Evolutionary conservation across 2,797 vertebrate species (phyloP), one percentile per base, ranked within the genome.

Genomic region (Triplophysa yarkandensis): DNA sequence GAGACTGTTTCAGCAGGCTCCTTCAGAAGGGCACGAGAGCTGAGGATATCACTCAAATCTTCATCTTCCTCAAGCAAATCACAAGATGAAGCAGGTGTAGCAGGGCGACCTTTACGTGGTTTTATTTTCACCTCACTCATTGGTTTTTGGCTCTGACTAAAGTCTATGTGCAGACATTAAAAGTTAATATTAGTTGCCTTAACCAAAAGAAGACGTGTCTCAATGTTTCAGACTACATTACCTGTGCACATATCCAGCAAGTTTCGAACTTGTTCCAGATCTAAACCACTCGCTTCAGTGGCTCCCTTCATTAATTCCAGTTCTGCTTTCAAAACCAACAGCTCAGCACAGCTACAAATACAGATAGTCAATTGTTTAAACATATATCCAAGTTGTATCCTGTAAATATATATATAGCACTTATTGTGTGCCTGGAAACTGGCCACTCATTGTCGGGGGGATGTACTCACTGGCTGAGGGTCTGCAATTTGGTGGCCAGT

Each of bases 281-380:
- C 94, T 0, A 89, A 83, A 27, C 83, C 80, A 83, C 94, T 89
- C 71, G 94, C 90, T 30, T 91, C 93, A 16, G 54, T 75, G 69
- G 95, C 92, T 0, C 86, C 90, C 28, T 93, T 93, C 80, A 92
- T 90, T 77, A 95, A 82, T 82, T 96, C 96, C 85, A 98, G 78
- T 81, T 96, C 92, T 0, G 93, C 92, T 83, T 97, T 98, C 74
- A 94, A 85, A 75, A 96, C 92, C 78, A 98, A 82, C 76, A 98
- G 90, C 74, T 95, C 89, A 1, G 91, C 92, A 87, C 94, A 97
- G 79, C 96, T 95, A 50, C 23, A 44, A 39, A 55, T 30, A 73
- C 39, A 81, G 2, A 74, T 66, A 23, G 39, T n/a, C n/a, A n/a
- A 14, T 9, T 16, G 14, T n/a, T 54, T 13, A 55, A 39, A 39